Percentiles rank a stretch among this genome's conserved stretches.
phyloP scores from a whole-genome alignment of 1,140 invertebrate species.

The Pseudomyrmex cubaensis region DNA sequence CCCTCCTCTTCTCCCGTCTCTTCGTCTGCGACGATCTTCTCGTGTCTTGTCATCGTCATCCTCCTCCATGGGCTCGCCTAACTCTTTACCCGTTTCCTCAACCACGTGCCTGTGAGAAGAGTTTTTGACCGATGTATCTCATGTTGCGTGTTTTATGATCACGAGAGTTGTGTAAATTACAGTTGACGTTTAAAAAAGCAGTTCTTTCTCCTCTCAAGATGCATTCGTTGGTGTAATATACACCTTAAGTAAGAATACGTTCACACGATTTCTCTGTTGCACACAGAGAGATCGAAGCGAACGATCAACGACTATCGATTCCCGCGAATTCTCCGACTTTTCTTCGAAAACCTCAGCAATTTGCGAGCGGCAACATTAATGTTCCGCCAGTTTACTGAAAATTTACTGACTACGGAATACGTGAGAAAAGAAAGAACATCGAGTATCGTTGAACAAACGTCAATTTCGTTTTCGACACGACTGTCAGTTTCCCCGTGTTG shows the following conservation, averaged over 20 bases:
- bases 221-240: neutral
- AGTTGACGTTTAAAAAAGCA: too few species aligned
- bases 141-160: neutral
- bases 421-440: neutral
- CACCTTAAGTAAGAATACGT: too few species aligned
- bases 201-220: neutral
- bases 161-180: neutral
- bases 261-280: too few species aligned
- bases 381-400: neutral
- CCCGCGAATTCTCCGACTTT: neutral
- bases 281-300: neutral
- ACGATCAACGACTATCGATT: neutral
- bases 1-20: neutral
- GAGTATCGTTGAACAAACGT: neutral
- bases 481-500: slow-evolving; percentile 25
- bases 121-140: neutral
- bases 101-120: neutral
- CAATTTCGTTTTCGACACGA: slow-evolving; percentile 16
- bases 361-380: neutral
- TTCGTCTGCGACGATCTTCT: neutral
- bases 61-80: neutral
- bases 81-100: neutral
- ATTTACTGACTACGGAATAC: slow-evolving; percentile 2
- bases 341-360: neutral
- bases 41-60: slow-evolving; percentile 2